These are phyloP conservation scores for Balearica regulorum DNA, from an alignment of 2,797 vertebrate genomes.

Conservation along the genomic window DNA sequence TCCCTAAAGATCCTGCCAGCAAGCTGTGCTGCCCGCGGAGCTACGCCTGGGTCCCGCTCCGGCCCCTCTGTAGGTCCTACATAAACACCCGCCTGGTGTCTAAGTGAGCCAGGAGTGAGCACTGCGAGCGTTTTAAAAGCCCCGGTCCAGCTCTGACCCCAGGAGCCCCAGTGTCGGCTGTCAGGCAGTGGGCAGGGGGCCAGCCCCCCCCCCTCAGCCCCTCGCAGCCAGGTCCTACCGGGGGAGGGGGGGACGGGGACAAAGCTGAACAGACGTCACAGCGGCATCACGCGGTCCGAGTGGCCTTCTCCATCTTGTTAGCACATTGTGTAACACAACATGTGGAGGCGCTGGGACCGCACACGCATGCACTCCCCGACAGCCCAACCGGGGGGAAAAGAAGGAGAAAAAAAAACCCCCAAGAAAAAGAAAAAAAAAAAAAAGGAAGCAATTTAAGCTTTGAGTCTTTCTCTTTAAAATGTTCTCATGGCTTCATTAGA, in stretches of 20 bases:
- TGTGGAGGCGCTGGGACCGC: slow-evolving; percentile 51
- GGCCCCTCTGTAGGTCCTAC: not conserved
- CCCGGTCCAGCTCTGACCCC: not conserved
- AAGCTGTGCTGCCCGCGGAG: not conserved
- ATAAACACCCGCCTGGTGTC: not conserved
- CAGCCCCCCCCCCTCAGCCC: not conserved
- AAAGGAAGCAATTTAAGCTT: slow-evolving; percentile 57
- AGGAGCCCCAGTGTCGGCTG: not conserved
- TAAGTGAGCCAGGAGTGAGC: rapidly evolving
- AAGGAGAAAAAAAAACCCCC: not conserved
- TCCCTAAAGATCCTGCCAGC: not conserved
- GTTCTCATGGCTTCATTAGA: slow-evolving; percentile 63
- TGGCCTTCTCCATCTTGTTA: slow-evolving; percentile 58
- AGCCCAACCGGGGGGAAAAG: not conserved
- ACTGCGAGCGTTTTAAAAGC: not conserved
- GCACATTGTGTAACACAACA: slow-evolving; percentile 63
- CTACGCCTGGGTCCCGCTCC: rapidly evolving
- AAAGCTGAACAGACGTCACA: slow-evolving; percentile 35
- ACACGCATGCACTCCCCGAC: slow-evolving; percentile 37
- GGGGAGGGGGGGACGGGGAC: not conserved
- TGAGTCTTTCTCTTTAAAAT: slow-evolving; percentile 57
- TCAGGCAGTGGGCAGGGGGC: not conserved
- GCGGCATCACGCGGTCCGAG: slow-evolving; percentile 26
- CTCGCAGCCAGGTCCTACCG: not conserved
- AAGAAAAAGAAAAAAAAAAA: not conserved